phyloP scores from a whole-genome alignment of 2,888 invertebrate species.

The Lepidocyrtinus sp. region DNA sequence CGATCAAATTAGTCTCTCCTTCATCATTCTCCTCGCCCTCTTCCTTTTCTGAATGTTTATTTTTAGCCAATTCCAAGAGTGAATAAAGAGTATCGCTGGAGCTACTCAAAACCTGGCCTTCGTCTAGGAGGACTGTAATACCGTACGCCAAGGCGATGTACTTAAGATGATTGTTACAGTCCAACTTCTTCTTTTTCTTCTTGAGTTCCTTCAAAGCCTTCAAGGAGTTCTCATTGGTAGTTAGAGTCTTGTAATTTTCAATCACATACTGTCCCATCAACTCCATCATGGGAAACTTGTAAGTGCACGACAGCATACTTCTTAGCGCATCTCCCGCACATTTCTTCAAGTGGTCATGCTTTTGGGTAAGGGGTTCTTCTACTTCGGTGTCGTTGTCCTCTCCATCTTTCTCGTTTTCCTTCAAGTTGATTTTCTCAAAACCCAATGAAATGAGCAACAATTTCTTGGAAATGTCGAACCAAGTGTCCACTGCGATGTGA shows the following conservation, averaged over 20 bases:
- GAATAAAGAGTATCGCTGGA: conserved; percentile 20
- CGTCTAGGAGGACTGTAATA: conserved; percentile 23
- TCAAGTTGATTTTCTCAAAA: conserved; percentile 12
- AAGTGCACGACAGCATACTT: conserved; percentile 17
- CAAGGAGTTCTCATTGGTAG: background rate
- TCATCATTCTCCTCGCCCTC: conserved; percentile 25
- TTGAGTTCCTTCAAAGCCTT: conserved; percentile 34
- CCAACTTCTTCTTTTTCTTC: conserved; percentile 33
- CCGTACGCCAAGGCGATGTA: conserved; percentile 33
- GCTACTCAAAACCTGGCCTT: conserved; percentile 27
- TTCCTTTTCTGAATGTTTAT: conserved; percentile 10
- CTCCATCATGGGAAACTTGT: conserved; percentile 26
- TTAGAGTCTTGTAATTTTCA: conserved; percentile 15
- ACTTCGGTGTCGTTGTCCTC: conserved; percentile 23
- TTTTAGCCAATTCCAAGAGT: conserved; percentile 45
- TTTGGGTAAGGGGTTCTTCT: too few relatives aligned
- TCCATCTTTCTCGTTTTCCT: background rate
- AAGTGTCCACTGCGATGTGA: background rate
- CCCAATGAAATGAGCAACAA: conserved; percentile 36
- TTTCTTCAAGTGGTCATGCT: conserved; percentile 14
- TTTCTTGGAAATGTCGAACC: conserved; percentile 29
- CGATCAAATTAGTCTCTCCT: conserved; percentile 20
- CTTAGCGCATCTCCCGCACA: conserved; percentile 6
- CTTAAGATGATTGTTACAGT: conserved; percentile 22
- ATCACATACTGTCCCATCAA: conserved; percentile 9